These are phyloP conservation scores for Blastomussa wellsi DNA, from an alignment of 92 coral and sea anemone genomes.

Conservation along the genomic window DNA sequence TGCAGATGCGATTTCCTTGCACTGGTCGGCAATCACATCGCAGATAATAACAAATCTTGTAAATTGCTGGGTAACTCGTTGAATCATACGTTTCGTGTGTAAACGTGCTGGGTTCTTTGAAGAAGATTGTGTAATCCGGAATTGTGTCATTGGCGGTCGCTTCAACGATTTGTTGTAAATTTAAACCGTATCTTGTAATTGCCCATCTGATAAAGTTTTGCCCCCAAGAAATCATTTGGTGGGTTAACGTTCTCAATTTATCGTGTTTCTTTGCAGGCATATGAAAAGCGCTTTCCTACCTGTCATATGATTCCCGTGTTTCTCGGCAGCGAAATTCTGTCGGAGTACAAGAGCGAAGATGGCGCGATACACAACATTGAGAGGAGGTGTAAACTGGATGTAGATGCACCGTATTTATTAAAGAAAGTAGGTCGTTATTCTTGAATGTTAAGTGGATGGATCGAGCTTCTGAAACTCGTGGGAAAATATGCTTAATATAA, in stretches of 20 bases:
- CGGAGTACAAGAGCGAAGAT: slow-evolving; percentile 97
- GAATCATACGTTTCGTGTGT: background rate
- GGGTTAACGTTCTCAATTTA: slow-evolving; percentile 6
- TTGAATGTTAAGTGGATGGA: background rate
- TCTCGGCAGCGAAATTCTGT: slow-evolving; percentile 89
- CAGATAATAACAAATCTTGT: background rate
- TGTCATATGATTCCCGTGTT: slow-evolving; percentile 95
- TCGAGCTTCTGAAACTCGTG: background rate
- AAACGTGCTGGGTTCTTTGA: slow-evolving; percentile 4
- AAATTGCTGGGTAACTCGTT: background rate
- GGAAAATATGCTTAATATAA: background rate
- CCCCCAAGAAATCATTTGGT: slow-evolving; percentile 1
- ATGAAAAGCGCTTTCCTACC: slow-evolving; percentile 98
- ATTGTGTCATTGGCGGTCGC: slow-evolving; percentile 3
- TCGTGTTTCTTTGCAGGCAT: slow-evolving; percentile 66
- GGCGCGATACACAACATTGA: slow-evolving; percentile 89
- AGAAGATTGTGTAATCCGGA: slow-evolving; percentile 30
- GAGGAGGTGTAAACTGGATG: slow-evolving; percentile 88
- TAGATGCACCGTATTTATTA: slow-evolving; percentile 93
- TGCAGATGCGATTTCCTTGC: background rate
- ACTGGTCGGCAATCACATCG: background rate
- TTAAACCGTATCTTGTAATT: slow-evolving; percentile 1
- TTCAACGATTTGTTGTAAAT: background rate
- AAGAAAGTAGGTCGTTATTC: slow-evolving; percentile 75
- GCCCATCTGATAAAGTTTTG: slow-evolving; percentile 12